Percentiles rank a stretch among this genome's conserved stretches.
Evolutionary conservation across 2,888 invertebrate genomes (phyloP).

Genomic region (Exocentrus adspersus): DNA sequence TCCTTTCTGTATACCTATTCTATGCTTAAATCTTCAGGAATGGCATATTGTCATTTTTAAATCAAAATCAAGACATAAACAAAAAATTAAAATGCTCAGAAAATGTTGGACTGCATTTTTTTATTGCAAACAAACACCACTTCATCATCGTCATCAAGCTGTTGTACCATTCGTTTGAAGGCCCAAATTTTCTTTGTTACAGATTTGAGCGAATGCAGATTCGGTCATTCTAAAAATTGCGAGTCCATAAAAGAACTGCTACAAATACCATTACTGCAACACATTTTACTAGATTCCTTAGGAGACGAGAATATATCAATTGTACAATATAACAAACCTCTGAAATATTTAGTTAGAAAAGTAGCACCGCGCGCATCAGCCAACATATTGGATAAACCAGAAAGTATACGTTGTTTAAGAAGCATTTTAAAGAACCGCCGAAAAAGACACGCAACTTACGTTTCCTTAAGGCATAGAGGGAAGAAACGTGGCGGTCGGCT

Average conservation of each 20-base stretch:
- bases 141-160: not conserved
- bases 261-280: constrained; percentile 18
- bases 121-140: not conserved
- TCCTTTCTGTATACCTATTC: too few relatives aligned
- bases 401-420: constrained; percentile 35
- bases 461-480: constrained; percentile 33
- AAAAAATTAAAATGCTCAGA: too few relatives aligned
- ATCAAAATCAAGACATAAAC: too few relatives aligned
- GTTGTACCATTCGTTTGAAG: too few relatives aligned
- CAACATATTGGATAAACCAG: constrained; percentile 34
- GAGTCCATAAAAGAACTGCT: not conserved
- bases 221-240: not conserved
- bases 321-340: constrained; percentile 31
- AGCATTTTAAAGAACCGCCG: constrained; percentile 32
- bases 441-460: constrained; percentile 38
- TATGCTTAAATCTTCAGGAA: too few relatives aligned
- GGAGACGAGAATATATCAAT: constrained; percentile 19
- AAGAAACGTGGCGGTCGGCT: constrained; percentile 24
- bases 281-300: constrained; percentile 8
- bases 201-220: not conserved
- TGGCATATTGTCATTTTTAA: too few relatives aligned
- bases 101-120: too few relatives aligned
- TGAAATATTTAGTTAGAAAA: constrained; percentile 38
- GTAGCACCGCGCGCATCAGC: constrained; percentile 31
- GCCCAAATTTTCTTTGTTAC: not conserved